Base-by-base conservation (phyloP, 2,888 invertebrate genomes). In the Macrosoma leucophasiata region DNA sequence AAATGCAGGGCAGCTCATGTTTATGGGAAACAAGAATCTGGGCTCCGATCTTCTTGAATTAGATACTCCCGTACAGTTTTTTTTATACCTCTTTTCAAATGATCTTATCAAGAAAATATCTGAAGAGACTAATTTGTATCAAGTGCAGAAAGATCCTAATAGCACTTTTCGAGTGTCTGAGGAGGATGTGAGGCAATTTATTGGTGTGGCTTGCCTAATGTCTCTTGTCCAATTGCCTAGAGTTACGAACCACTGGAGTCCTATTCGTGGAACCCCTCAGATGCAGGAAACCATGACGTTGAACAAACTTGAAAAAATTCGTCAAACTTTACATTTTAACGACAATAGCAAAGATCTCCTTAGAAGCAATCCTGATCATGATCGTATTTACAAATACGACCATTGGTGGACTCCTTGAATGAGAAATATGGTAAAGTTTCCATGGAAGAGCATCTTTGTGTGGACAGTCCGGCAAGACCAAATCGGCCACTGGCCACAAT, bases 381-480 rank as follows among this genome's bases (percentile, higher is more conserved):
- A 26, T 6, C 15, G 26, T 11, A 19, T 29, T 11, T 25, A 19
- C n/a, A n/a, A n/a, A n/a, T n/a, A n/a, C n/a, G n/a, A n/a, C n/a
- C n/a, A n/a, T n/a, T n/a, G n/a, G n/a, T n/a, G n/a, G n/a, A n/a
- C n/a, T n/a, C n/a, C n/a, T n/a, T n/a, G n/a, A n/a, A n/a, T n/a
- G n/a, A n/a, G n/a, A n/a, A n/a, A n/a, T n/a, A n/a, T n/a, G n/a
- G n/a, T n/a, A n/a, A n/a, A n/a, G n/a, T n/a, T n/a, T n/a, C n/a
- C n/a, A n/a, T n/a, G n/a, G n/a, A n/a, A n/a, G n/a, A n/a, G n/a
- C n/a, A n/a, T n/a, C n/a, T n/a, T n/a, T n/a, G n/a, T n/a, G n/a
- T n/a, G n/a, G 14, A 46, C 46, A 36, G 44, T 51, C 1, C 30
- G 46, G 4, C 49, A 52, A 29, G 48, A 51, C 17, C 49, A 53